Base-by-base conservation (phyloP, 2,888 invertebrate species). In the Scaptomyza cyrtandrae region DNA sequence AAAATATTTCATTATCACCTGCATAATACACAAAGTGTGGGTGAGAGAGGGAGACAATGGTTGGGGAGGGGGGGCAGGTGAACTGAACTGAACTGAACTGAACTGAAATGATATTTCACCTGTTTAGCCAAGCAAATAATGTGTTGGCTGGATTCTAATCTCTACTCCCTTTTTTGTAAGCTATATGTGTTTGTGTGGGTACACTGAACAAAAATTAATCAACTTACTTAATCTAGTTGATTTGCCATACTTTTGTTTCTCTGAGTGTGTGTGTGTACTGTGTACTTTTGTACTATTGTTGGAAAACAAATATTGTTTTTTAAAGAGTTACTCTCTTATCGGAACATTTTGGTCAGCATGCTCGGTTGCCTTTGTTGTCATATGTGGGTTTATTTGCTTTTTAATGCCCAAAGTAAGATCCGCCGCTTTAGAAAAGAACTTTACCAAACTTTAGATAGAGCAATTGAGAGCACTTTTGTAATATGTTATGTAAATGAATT, bases 81-180 rank as follows among this genome's bases (percentile, higher is more conserved):
- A 14, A 78, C 53, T 78, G 78, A 76, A 76, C 75, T 78, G 74
- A 74, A n/a, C n/a, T n/a, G n/a, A n/a, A n/a, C n/a, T n/a, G n/a
- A n/a, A n/a, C n/a, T n/a, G n/a, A n/a, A n/a, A n/a, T 73, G 78
- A 78, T 49, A 35, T 16, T 46, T 9, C 77, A 75, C 76, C 75
- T 75, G 75, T 58, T 71, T 78, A 64, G 44, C 78, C 78, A 52
- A 64, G 73, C 78, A 75, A 58, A 75, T 76, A 71, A 76, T 66
- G 57, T 14, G 57, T 14, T 24, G n/a, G 14, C 37, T 48, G 27
- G 33, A 33, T 14, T 41, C 27, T 16, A 44, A 4, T 13, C 11
- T n/a, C 29, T 6, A 35, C 2, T 24, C 35, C 41, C 6, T 13
- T 6, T 13, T 6, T 5, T 24, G 24, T 24, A 16, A 27, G 29